A percentile compares a stretch with the other conserved stretches of the same genome.
Conservation (phyloP, 2,113 vertebrate genomes). For the Daboia siamensis region DNA sequence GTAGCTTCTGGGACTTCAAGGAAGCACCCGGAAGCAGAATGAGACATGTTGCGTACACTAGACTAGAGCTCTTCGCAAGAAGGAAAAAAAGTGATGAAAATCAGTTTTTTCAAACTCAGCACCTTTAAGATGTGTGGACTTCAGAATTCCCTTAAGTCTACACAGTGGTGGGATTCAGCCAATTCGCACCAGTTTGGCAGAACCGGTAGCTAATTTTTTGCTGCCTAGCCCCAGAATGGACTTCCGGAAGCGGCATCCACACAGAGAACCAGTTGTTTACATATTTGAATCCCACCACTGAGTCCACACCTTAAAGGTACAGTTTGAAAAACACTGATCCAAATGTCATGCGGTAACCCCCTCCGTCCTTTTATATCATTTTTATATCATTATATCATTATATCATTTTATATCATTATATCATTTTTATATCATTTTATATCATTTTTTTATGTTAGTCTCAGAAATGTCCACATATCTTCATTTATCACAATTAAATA, state of each 20-base stretch:
- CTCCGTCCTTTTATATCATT: background rate
- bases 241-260: too few species aligned
- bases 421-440: too few species aligned
- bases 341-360: background rate
- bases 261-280: too few species aligned
- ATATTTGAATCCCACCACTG: too few species aligned
- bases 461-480: background rate
- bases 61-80: background rate
- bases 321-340: background rate
- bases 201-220: too few species aligned
- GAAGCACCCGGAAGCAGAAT: background rate
- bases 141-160: background rate
- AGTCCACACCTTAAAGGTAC: background rate
- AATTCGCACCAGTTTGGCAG: too few species aligned
- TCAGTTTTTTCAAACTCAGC: background rate
- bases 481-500: background rate
- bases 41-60: background rate
- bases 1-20: background rate
- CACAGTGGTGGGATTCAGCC: too few species aligned
- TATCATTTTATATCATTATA: too few species aligned
- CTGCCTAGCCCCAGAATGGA: too few species aligned
- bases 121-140: background rate
- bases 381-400: too few species aligned
- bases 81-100: background rate
- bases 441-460: background rate